phyloP scores from a whole-genome alignment of 2,113 vertebrate species.

The Malurus alboscapulatus region DNA sequence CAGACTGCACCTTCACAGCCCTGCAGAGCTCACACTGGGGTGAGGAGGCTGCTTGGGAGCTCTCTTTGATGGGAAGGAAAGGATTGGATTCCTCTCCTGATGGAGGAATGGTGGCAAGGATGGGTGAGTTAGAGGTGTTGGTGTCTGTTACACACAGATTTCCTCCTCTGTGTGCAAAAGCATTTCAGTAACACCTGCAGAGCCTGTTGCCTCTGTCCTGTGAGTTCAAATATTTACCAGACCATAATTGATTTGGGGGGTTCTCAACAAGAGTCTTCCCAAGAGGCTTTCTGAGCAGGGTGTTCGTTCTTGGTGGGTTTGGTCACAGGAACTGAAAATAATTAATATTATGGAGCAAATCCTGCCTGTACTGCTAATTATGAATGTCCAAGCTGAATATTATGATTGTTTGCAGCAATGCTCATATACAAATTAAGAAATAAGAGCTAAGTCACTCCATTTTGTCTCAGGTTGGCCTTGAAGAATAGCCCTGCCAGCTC shows the following conservation, averaged over 20 bases:
- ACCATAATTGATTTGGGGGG: background rate
- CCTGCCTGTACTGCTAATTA: background rate
- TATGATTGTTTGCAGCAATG: background rate
- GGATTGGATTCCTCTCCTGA: background rate
- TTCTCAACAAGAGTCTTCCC: background rate
- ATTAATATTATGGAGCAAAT: background rate
- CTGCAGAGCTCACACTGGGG: background rate
- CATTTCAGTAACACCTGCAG: background rate
- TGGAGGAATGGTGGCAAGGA: background rate
- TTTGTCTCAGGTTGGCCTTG: background rate
- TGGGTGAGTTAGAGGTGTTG: background rate
- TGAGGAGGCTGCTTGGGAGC: background rate
- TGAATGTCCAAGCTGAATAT: background rate
- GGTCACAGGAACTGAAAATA: background rate
- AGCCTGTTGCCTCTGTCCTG: background rate
- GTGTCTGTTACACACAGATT: background rate
- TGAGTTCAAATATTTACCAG: background rate
- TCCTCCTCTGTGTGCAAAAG: background rate
- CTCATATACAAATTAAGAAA: background rate
- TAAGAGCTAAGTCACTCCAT: background rate
- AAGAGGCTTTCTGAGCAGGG: background rate
- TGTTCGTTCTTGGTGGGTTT: background rate
- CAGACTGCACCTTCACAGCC: background rate
- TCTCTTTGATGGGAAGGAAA: background rate
- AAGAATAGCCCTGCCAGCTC: background rate